Percentiles rank a stretch among this genome's conserved stretches.
These are phyloP conservation scores for Coluber constrictor DNA, from an alignment of 2,797 vertebrate genomes.

Conservation along the genomic window DNA sequence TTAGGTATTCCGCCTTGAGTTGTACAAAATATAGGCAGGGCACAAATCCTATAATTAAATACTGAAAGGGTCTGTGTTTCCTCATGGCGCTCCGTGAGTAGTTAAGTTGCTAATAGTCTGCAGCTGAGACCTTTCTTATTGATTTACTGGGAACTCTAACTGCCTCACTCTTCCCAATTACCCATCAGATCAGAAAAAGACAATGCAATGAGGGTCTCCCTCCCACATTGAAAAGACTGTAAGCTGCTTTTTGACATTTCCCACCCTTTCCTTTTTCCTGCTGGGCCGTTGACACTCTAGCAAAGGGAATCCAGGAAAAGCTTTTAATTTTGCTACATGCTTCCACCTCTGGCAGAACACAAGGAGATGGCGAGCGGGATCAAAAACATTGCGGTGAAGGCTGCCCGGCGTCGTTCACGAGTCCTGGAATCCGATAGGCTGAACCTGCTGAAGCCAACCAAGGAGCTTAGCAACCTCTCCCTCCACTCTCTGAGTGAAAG, in stretches of 20 bases:
- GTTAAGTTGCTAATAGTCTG: background rate
- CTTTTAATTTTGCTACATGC: background rate
- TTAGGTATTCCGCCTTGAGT: background rate
- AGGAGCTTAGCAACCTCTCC: conserved; percentile 80
- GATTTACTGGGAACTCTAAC: background rate
- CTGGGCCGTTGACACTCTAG: background rate
- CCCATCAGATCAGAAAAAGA: background rate
- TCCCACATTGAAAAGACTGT: background rate
- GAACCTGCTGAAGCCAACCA: conserved; percentile 73
- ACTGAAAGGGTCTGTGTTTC: background rate
- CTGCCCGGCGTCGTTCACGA: conserved; percentile 72
- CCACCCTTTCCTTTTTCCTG: background rate
- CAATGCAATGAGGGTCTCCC: background rate
- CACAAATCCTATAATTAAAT: background rate
- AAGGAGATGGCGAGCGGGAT: conserved; percentile 77
- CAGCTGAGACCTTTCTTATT: background rate
- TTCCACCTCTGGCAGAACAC: conserved; percentile 67
- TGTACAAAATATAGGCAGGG: background rate
- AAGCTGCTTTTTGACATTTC: background rate
- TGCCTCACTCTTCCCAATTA: background rate
- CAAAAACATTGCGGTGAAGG: conserved; percentile 81
- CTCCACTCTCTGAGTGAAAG: conserved; percentile 64
- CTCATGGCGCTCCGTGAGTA: background rate
- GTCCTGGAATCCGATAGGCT: conserved; percentile 75
- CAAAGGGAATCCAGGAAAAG: background rate